Conservation (phyloP, 2,797 vertebrate species). For the Tokudaia tokunoshimensis region DNA sequence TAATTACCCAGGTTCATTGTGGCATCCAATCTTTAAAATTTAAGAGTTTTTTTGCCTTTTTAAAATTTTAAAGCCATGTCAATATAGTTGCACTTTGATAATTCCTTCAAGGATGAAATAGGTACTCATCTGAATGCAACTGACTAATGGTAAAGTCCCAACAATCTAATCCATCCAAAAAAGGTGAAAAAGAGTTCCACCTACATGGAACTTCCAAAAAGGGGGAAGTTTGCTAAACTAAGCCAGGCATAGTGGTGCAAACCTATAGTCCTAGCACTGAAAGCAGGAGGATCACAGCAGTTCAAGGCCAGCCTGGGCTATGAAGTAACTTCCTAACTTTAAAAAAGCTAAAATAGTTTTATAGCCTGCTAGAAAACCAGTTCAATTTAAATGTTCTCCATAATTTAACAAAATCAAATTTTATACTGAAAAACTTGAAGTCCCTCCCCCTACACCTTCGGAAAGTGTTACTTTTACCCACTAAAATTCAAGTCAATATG, state of each 20-base stretch:
- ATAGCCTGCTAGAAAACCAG: background rate
- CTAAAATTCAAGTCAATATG: background rate
- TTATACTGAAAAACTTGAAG: constrained; percentile 1
- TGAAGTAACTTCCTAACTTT: background rate
- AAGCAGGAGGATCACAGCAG: background rate
- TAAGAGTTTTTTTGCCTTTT: background rate
- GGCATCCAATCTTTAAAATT: background rate
- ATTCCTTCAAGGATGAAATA: background rate
- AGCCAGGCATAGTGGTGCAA: background rate
- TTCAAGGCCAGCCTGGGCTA: background rate
- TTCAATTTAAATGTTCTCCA: constrained; percentile 10
- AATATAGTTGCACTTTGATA: background rate
- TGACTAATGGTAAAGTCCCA: background rate
- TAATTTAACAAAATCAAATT: constrained; percentile 44
- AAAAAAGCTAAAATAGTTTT: constrained; percentile 1
- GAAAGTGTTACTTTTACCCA: background rate
- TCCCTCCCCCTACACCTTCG: background rate
- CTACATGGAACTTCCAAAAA: background rate
- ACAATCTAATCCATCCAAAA: background rate
- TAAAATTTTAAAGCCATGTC: background rate
- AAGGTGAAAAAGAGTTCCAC: background rate
- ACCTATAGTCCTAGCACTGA: background rate
- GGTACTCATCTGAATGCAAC: background rate
- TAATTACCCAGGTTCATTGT: background rate
- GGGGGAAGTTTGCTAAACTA: background rate